Percentiles rank a stretch among this genome's conserved stretches.
Evolutionary conservation across 1,140 invertebrate genomes (phyloP).

Genomic region (Diorhabda carinulata): DNA sequence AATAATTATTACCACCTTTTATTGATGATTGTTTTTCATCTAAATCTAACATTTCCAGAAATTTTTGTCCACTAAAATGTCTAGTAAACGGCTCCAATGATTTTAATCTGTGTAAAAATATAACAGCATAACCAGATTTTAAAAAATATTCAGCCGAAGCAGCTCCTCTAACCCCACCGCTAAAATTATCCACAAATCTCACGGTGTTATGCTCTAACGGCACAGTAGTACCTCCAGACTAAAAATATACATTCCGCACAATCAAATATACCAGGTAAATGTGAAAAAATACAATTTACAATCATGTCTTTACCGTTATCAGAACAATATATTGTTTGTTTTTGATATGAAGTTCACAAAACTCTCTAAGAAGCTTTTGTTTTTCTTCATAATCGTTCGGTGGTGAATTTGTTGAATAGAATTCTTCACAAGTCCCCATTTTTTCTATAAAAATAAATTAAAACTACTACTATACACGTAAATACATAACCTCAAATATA

Average conservation of each 20-base stretch:
- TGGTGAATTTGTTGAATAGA: conserved; percentile 69
- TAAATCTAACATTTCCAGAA: conserved; percentile 77
- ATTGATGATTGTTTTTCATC: conserved; percentile 59
- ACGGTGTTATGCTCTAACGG: conserved; percentile 96
- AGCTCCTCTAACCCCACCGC: conserved; percentile 89
- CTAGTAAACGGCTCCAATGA: conserved; percentile 86
- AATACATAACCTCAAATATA: too few species aligned
- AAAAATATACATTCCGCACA: conserved; percentile 40
- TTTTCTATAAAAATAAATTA: too few species aligned
- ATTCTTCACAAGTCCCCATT: conserved; percentile 64
- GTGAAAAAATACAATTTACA: background rate
- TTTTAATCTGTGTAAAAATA: conserved; percentile 75
- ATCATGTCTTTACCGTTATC: conserved; percentile 63
- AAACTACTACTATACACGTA: too few species aligned
- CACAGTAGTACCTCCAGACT: conserved; percentile 95
- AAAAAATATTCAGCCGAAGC: conserved; percentile 95
- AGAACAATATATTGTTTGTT: conserved; percentile 66
- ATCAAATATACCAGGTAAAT: background rate
- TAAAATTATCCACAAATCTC: conserved; percentile 97
- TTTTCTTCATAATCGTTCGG: conserved; percentile 71
- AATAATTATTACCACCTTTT: conserved; percentile 43
- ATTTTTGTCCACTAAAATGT: conserved; percentile 73
- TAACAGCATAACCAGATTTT: conserved; percentile 71
- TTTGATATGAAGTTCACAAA: conserved; percentile 62
- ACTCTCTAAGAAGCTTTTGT: conserved; percentile 64